Percentiles rank a stretch among this genome's conserved stretches.
Conservation (phyloP, 2,113 vertebrate species). For the Corydoras sp. region DNA sequence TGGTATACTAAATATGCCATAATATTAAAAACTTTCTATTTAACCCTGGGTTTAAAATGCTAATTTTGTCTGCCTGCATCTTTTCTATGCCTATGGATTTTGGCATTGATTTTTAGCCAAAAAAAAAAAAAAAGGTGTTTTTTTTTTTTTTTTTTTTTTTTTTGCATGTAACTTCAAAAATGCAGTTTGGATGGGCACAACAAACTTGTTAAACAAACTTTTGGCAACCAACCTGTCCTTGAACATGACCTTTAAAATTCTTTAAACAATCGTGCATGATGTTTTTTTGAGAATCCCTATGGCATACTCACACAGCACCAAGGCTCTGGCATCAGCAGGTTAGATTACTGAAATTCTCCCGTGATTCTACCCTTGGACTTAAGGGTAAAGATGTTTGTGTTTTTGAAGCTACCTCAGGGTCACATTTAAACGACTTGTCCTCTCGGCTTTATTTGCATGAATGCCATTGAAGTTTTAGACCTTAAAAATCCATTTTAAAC, state of each 20-base stretch:
- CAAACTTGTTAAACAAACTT: background rate
- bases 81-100: no score
- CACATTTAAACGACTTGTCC: background rate
- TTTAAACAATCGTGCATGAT: background rate
- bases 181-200: no score
- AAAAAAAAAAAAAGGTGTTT: no score
- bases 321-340: background rate
- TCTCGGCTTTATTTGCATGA: slow-evolving; percentile 2
- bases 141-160: no score
- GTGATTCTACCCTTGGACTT: background rate
- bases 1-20: no score
- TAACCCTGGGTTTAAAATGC: no score
- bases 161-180: no score
- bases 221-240: background rate
- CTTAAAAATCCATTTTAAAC: slow-evolving; percentile 33
- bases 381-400: background rate
- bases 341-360: slow-evolving; percentile 6
- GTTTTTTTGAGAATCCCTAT: background rate
- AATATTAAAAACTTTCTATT: no score
- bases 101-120: no score
- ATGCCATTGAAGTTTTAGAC: slow-evolving; percentile 23
- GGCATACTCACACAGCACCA: background rate
- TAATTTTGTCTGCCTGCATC: no score
- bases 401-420: slow-evolving; percentile 27
- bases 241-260: background rate